Percentiles rank a stretch among this genome's conserved stretches.
Conservation (phyloP, 2,113 vertebrate species). For the Corythoichthys haematopterus region DNA sequence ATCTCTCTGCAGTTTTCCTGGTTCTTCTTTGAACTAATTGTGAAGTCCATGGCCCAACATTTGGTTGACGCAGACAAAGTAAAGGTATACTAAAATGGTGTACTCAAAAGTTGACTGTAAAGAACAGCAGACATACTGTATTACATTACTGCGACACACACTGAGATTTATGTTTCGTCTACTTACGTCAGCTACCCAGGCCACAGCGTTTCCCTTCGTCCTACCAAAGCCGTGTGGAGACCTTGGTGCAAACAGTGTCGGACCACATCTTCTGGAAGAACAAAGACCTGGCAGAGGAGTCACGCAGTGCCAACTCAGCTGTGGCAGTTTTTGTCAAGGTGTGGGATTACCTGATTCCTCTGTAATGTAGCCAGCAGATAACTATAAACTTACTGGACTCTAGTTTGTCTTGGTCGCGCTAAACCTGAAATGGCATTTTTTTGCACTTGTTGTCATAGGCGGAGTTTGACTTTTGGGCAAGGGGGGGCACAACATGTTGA, state of each 20-base stretch:
- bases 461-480: too few species aligned
- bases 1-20: slow-evolving; percentile 82
- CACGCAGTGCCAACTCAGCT: slow-evolving; percentile 85
- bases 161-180: not conserved
- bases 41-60: slow-evolving; percentile 94
- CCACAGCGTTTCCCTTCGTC: slow-evolving; percentile 86
- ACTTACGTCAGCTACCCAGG: slow-evolving; percentile 75
- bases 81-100: slow-evolving; percentile 69
- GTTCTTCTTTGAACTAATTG: slow-evolving; percentile 94
- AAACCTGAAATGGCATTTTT: too few species aligned
- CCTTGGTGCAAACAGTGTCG: slow-evolving; percentile 81
- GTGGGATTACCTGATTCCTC: slow-evolving; percentile 1
- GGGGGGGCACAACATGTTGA: too few species aligned
- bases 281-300: slow-evolving; percentile 85
- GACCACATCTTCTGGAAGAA: slow-evolving; percentile 93
- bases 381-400: too few species aligned
- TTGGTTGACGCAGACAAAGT: slow-evolving; percentile 81
- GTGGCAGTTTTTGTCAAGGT: slow-evolving; percentile 91
- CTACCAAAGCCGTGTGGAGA: slow-evolving; percentile 83
- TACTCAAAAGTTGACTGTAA: not conserved
- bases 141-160: not conserved
- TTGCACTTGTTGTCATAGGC: too few species aligned
- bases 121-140: not conserved
- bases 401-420: too few species aligned
- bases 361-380: too few species aligned